Evolutionary conservation across 2,113 vertebrate species (phyloP).

Genomic region (Mustela nigripes): DNA sequence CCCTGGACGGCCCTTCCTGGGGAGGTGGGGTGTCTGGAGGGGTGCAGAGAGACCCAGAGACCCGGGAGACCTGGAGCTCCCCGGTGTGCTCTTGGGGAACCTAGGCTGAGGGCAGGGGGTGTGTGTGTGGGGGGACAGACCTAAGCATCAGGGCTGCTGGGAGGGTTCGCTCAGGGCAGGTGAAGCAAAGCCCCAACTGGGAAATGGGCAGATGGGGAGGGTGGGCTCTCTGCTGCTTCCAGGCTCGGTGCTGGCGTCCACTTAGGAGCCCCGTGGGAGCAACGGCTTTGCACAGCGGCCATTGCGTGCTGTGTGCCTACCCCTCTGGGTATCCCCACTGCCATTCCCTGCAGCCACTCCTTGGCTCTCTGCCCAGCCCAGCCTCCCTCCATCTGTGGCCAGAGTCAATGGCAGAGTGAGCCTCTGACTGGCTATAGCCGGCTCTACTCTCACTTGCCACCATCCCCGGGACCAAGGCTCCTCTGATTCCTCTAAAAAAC

Average conservation of each 20-base stretch:
- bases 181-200: background rate
- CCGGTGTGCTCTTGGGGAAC: background rate
- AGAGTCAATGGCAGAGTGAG: background rate
- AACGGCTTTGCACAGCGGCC: too few species aligned
- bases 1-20: background rate
- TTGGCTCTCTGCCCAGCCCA: background rate
- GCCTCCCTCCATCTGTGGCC: background rate
- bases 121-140: background rate
- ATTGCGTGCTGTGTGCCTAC: background rate
- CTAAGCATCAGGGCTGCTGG: background rate
- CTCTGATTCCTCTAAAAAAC: background rate
- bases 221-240: background rate
- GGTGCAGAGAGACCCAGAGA: background rate
- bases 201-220: background rate
- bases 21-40: background rate
- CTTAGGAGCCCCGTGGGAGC: rapidly evolving
- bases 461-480: background rate
- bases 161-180: background rate
- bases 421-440: rapidly evolving
- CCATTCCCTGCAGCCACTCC: background rate
- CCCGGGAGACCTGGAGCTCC: background rate
- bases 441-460: background rate
- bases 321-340: rapidly evolving
- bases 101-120: background rate
- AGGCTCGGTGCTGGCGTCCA: background rate